These are phyloP conservation scores for Watsonalla binaria DNA, from an alignment of 2,888 invertebrate genomes.

Conservation along the genomic window DNA sequence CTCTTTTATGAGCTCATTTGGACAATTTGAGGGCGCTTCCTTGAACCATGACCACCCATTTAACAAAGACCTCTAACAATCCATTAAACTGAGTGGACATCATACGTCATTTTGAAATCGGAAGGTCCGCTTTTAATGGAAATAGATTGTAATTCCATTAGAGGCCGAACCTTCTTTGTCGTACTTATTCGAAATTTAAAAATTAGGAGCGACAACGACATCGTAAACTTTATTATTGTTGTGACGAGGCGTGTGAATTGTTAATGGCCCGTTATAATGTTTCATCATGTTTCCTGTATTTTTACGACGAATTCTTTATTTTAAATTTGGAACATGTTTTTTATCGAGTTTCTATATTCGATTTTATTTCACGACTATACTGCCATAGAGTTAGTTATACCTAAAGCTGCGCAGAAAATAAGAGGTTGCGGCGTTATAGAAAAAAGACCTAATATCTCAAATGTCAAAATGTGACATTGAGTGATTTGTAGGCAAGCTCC, in stretches of 20 bases:
- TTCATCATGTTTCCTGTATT: conserved; percentile 8
- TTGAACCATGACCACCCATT: conserved; percentile 57
- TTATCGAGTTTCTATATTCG: conserved; percentile 1
- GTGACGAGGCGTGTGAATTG: conserved; percentile 58
- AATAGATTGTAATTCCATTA: conserved; percentile 29
- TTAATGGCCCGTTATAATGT: conserved; percentile 42
- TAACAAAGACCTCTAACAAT: conserved; percentile 30
- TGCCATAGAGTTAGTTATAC: conserved; percentile 24
- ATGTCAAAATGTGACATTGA: conserved; percentile 80
- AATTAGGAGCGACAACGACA: conserved; percentile 48
- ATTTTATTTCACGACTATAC: conserved; percentile 24
- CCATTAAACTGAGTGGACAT: conserved; percentile 10
- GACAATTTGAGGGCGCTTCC: conserved; percentile 63
- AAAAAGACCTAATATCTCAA: conserved; percentile 80
- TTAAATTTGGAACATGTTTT: neutral
- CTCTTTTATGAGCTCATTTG: conserved; percentile 67
- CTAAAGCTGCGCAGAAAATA: conserved; percentile 46
- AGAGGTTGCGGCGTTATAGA: conserved; percentile 74
- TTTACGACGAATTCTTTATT: conserved; percentile 10
- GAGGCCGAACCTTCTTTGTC: conserved; percentile 32
- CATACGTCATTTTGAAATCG: conserved; percentile 8
- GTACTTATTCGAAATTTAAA: conserved; percentile 48
- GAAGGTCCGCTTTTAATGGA: conserved; percentile 30
- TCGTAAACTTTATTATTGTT: conserved; percentile 62
- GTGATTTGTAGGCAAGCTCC: conserved; percentile 80